phyloP scores from a whole-genome alignment of 2,888 invertebrate species.

The Hemistola chrysoprasaria region DNA sequence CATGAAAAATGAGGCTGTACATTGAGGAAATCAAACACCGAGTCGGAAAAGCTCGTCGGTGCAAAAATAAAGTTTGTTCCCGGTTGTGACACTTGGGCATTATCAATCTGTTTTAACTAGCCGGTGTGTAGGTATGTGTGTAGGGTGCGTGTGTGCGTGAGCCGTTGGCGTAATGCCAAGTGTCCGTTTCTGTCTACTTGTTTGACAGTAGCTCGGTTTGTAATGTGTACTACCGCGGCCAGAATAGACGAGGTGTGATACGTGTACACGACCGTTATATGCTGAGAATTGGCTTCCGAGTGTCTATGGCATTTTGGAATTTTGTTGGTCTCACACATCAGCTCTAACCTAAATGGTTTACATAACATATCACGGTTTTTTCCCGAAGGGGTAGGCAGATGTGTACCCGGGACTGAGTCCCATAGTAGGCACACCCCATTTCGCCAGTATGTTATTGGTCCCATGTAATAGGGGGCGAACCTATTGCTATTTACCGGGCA shows the following conservation, averaged over 20 bases:
- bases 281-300: background rate
- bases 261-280: constrained; percentile 8
- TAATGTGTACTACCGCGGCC: constrained; percentile 15
- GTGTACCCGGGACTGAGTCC: too few relatives aligned
- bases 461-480: too few relatives aligned
- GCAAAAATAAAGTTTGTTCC: constrained; percentile 65
- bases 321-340: too few relatives aligned
- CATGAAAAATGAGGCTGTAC: constrained; percentile 68
- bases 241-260: constrained; percentile 20
- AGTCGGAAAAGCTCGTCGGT: constrained; percentile 45
- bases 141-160: constrained; percentile 33
- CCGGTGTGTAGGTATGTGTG: constrained; percentile 34
- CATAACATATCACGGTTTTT: too few relatives aligned
- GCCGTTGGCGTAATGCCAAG: constrained; percentile 39
- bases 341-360: too few relatives aligned
- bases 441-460: too few relatives aligned
- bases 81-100: constrained; percentile 74
- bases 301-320: too few relatives aligned
- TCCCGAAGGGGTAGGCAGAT: too few relatives aligned
- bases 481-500: too few relatives aligned
- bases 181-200: constrained; percentile 26
- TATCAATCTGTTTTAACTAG: constrained; percentile 77
- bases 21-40: constrained; percentile 67
- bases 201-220: constrained; percentile 19
- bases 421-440: too few relatives aligned